These are phyloP conservation scores for Limnephilus marmoratus DNA, from an alignment of 2,888 invertebrate genomes.

Conservation along the genomic window DNA sequence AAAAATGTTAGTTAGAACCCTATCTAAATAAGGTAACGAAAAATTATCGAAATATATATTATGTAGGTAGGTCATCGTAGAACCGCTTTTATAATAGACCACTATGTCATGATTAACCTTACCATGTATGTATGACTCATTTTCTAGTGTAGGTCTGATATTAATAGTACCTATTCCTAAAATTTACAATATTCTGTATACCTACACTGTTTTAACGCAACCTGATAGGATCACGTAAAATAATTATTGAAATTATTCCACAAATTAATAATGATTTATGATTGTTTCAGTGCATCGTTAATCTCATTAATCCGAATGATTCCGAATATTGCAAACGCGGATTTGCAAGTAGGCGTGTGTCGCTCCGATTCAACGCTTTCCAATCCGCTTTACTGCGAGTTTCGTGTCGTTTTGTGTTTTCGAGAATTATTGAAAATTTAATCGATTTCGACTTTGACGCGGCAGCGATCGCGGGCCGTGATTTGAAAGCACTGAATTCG, in stretches of 20 bases:
- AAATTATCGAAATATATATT: no score
- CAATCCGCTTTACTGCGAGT: constrained; percentile 31
- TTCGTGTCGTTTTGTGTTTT: constrained; percentile 11
- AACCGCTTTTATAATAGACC: no score
- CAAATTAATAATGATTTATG: not conserved
- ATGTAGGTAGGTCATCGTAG: no score
- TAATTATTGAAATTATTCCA: not conserved
- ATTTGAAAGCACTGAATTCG: not conserved
- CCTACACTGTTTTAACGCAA: not conserved
- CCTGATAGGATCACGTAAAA: not conserved
- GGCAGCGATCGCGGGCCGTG: constrained; percentile 7
- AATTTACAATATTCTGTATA: no score
- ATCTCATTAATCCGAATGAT: not conserved
- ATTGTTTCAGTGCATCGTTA: not conserved
- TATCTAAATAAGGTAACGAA: no score
- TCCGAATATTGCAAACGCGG: not conserved
- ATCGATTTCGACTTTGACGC: constrained; percentile 54
- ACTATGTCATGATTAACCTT: no score
- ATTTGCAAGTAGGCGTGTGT: not conserved
- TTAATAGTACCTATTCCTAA: no score
- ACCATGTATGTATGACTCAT: no score
- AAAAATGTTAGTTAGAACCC: no score
- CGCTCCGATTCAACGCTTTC: not conserved
- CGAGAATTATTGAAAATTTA: constrained; percentile 60
- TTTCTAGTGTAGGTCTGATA: no score